phyloP scores from a whole-genome alignment of 2,113 vertebrate genomes.

The Melanerpes aurifrons region DNA sequence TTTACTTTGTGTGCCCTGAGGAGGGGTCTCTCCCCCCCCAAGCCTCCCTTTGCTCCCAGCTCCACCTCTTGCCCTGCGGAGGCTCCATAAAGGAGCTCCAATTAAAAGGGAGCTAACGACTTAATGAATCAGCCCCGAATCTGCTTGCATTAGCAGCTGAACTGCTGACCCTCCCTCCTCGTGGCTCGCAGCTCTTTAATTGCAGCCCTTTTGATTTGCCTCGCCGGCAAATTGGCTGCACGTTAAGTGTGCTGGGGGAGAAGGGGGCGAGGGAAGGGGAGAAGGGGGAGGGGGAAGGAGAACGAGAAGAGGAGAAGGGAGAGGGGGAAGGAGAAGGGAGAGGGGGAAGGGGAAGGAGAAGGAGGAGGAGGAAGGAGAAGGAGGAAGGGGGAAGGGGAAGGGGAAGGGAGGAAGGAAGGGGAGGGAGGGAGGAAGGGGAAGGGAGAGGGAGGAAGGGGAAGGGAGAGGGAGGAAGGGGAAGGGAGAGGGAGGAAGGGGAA shows the following conservation, averaged over 20 bases:
- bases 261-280: not conserved
- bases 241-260: not conserved
- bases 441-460: too few species aligned
- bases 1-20: rapidly evolving
- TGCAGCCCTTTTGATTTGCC: not conserved
- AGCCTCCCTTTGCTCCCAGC: not conserved
- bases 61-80: not conserved
- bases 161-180: not conserved
- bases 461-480: too few species aligned
- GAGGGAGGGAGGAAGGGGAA: too few species aligned
- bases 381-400: too few species aligned
- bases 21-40: not conserved
- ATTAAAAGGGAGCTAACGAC: conserved; percentile 48
- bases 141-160: conserved; percentile 17
- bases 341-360: too few species aligned
- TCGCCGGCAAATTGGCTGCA: not conserved
- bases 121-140: conserved; percentile 27
- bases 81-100: not conserved
- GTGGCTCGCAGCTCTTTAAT: not conserved
- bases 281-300: too few species aligned
- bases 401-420: too few species aligned
- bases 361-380: not conserved
- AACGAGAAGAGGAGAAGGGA: too few species aligned
- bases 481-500: too few species aligned
- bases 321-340: not conserved